Conservation (phyloP, 2,888 invertebrate species). For the Exephanes ischioxanthus region DNA sequence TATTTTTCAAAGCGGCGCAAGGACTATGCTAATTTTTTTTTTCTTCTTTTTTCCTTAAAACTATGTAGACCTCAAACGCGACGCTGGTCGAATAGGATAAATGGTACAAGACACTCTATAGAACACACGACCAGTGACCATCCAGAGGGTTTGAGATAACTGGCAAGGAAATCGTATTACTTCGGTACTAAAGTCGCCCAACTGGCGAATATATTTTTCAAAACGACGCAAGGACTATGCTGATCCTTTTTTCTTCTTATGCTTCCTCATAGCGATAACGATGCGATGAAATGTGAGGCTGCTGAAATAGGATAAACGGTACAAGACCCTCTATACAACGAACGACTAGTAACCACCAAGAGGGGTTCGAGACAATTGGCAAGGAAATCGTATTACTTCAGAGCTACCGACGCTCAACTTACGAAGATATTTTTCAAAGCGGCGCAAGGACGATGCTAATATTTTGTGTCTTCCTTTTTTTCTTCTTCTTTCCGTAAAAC, state of each 20-base stretch:
- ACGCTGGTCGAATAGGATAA: neutral
- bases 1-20: constrained; percentile 59
- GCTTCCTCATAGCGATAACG: neutral
- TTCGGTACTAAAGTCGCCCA: neutral
- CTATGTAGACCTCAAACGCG: neutral
- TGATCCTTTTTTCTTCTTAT: constrained; percentile 31
- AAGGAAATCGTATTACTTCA: neutral
- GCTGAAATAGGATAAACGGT: constrained; percentile 1
- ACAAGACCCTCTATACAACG: neutral
- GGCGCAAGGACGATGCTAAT: constrained; percentile 63
- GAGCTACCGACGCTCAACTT: neutral
- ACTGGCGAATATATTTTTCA: constrained; percentile 19
- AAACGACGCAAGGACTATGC: constrained; percentile 65
- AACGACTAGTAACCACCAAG: neutral
- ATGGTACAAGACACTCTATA: neutral
- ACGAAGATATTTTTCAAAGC: constrained; percentile 41
- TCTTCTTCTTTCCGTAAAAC: neutral
- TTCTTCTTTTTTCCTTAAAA: neutral
- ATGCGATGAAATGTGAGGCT: neutral
- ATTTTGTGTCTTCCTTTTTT: constrained; percentile 4
- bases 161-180: neutral
- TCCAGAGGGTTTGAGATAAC: neutral
- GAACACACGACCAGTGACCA: neutral
- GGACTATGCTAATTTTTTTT: constrained; percentile 59
- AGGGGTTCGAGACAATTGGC: neutral